Base-by-base conservation (phyloP, 2,797 vertebrate genomes). In the Poecilia velifera region DNA sequence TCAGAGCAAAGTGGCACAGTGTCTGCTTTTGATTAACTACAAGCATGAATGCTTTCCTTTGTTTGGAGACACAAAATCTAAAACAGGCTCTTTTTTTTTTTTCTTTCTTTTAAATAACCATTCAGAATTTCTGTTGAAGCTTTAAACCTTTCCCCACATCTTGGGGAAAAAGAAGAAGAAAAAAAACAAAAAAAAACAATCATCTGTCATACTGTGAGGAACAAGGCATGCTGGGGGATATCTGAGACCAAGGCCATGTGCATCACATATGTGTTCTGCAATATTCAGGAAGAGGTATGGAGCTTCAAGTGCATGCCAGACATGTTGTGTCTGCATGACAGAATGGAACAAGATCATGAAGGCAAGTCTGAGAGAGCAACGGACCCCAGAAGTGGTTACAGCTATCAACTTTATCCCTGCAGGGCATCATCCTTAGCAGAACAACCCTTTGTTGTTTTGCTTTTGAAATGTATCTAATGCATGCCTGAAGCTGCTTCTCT, bases 191-290 rank as follows among this genome's bases (percentile, higher is more conserved):
- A 31, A 79, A 81, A 83, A 55, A 41, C 25, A 78, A 73, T 71
- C 76, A 18, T 72, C 70, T 68, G 72, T 22, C 39, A 66, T 22
- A 55, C 72, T 28, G 10, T 45, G 82, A 55, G 78, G 64, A 82
- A 9, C n/a, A 31, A 73, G 75, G 41, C 73, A 45, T 75, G 74
- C 72, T 43, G 73, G 76, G 75, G 81, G 86, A 84, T 90, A 92
- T 87, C 72, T 41, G 83, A 92, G 85, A 83, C 76, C 0, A 2
- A 39, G 6, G 62, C 79, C 92, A 91, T 86, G 90, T 94, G 92
- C 28, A 76, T 83, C 86, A 91, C 94, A 93, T 78, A 83, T 95
- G 93, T 92, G 88, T 82, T 14, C 51, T 22, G 76, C 53, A 68
- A 68, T 78, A 81, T 82, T 55, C 51, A 80, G 78, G 39, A 9